These are phyloP conservation scores for Stenotaenia linearis DNA, from an alignment of 2,888 invertebrate genomes.

Conservation along the genomic window DNA sequence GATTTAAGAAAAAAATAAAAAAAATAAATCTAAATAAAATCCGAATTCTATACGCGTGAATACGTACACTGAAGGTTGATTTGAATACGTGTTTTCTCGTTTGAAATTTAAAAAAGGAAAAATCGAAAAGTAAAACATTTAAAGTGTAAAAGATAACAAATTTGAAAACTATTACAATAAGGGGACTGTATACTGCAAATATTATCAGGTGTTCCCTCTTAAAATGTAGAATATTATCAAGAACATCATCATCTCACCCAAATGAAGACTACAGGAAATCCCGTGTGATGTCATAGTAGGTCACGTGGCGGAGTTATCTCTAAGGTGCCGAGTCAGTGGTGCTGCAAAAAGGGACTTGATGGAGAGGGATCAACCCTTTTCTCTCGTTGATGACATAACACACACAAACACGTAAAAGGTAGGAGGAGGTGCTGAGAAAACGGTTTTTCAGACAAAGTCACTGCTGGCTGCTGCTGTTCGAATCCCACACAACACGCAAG, in stretches of 20 bases:
- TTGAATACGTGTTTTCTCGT: not conserved
- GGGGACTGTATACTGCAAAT: conserved; percentile 14
- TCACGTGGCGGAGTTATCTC: conserved; percentile 13
- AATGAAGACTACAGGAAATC: conserved; percentile 24
- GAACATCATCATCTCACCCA: conserved; percentile 11
- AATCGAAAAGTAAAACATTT: not conserved
- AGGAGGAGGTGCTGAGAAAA: conserved; percentile 16
- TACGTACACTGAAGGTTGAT: conserved; percentile 34
- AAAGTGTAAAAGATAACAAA: not conserved
- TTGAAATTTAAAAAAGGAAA: not conserved
- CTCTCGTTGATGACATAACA: not conserved
- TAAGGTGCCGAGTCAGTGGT: not conserved
- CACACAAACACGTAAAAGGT: conserved; percentile 16
- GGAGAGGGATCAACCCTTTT: conserved; percentile 17
- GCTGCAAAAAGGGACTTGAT: conserved; percentile 5
- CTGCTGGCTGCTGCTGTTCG: conserved; percentile 26
- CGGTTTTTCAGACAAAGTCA: conserved; percentile 1
- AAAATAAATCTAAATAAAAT: not conserved
- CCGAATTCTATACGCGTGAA: conserved; percentile 29
- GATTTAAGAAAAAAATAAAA: not conserved
- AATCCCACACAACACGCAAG: conserved; percentile 26
- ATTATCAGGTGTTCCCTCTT: conserved; percentile 12
- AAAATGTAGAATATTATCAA: conserved; percentile 16
- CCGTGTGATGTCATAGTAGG: conserved; percentile 6
- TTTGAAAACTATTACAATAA: not conserved